Base-by-base conservation (phyloP, 2,888 invertebrate genomes). In the Achlya flavicornis region DNA sequence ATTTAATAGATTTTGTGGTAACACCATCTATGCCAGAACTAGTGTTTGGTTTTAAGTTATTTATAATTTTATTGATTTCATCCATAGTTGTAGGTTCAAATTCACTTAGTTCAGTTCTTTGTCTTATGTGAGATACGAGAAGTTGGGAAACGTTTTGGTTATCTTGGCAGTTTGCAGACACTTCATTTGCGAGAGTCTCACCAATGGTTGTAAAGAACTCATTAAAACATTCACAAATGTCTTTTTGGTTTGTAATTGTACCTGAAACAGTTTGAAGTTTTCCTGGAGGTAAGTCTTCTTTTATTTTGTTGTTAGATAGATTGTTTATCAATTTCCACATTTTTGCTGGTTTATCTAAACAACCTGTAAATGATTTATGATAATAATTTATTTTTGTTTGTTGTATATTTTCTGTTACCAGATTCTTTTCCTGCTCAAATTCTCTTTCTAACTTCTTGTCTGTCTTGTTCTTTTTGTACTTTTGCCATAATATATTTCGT, bases 311-410 rank as follows among this genome's bases (percentile, higher is more conserved):
- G 19, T 61, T 62, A 0, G 69, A 61, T 61, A 75, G 41, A 11
- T 46, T 61, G 35, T 72, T 75, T 14, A 77, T 66, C 8, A 73
- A 19, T 5, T 71, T 63, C 75, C 77, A 77, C 61, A 74, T 63
- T 62, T 70, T 75, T 38, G 68, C 68, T 0, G 73, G 72, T 11
- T 74, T 63, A 7, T 60, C 65, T 0, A 41, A 41, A 32, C 63
- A 64, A 4, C 69, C 64, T 4, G 62, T 26, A 66, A 76, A 73
- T 58, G 63, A 43, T 8, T 65, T 68, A 5, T 61, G 32, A 53
- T 71, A 70, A 48, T 71, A 72, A 4, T 58, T 57, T 11, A 63
- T 57, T 53, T 72, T 76, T 0, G 63, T 60, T 19, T 19, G 59
- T 14, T 64, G 60, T 0, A 68, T 72, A 3, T 61, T 12, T 11